Percentiles rank a stretch among this genome's conserved stretches.
Evolutionary conservation across 92 coral and sea anemone species (phyloP).

Genomic region (Actinernus sp.): DNA sequence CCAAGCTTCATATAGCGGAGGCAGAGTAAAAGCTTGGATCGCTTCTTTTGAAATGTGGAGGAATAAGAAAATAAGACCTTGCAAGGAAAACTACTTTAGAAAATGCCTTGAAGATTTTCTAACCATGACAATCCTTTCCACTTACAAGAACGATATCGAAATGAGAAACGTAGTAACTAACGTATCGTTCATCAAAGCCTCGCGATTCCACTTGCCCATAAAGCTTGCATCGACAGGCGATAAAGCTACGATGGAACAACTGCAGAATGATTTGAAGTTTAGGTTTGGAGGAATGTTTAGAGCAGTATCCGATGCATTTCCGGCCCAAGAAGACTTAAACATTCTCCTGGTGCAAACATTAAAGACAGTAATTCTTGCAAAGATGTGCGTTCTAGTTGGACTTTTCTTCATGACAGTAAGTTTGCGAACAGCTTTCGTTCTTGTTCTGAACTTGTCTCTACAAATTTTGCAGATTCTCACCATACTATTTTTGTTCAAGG

Average conservation of each 20-base stretch:
- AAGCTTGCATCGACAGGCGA: background rate
- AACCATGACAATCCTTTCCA: background rate
- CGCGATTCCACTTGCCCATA: conserved; percentile 45
- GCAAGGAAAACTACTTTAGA: conserved; percentile 28
- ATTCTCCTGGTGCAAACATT: conserved; percentile 3
- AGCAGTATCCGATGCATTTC: background rate
- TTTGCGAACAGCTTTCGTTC: background rate
- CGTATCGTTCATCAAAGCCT: conserved; percentile 3
- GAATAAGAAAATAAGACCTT: conserved; percentile 3
- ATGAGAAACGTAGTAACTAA: background rate
- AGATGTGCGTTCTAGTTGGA: conserved; percentile 2
- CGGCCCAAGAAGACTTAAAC: conserved; percentile 21
- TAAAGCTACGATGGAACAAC: too few relatives aligned
- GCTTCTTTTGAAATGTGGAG: conserved; percentile 44
- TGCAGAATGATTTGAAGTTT: too few relatives aligned
- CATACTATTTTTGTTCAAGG: conserved; percentile 1
- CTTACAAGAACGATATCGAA: conserved; percentile 19
- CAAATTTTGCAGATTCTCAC: conserved; percentile 18
- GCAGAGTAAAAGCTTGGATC: conserved; percentile 40
- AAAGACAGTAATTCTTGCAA: background rate
- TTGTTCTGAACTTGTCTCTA: conserved; percentile 9
- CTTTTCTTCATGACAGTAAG: conserved; percentile 1
- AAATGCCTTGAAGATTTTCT: conserved; percentile 31
- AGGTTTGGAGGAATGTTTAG: background rate
- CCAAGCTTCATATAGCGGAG: conserved; percentile 2